These are phyloP conservation scores for Meteorus colon DNA, from an alignment of 2,888 invertebrate species.

Conservation along the genomic window DNA sequence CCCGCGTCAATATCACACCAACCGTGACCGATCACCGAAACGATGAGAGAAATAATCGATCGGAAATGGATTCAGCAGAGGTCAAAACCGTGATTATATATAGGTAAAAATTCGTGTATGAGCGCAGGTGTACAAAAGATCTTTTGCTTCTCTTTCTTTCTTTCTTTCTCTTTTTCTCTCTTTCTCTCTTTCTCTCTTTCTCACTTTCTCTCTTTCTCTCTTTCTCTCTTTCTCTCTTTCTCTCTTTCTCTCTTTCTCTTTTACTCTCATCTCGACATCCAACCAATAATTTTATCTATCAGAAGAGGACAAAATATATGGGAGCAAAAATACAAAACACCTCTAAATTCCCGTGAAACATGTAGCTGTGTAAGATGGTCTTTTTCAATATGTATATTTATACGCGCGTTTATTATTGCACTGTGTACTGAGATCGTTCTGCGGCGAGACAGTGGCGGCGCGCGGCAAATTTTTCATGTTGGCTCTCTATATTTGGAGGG, in stretches of 20 bases:
- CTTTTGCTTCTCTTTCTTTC: neutral
- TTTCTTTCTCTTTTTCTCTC: neutral
- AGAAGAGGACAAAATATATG: neutral
- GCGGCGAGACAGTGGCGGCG: constrained; percentile 13
- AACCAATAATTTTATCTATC: neutral
- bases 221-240: neutral
- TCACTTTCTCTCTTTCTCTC: neutral
- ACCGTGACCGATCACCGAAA: constrained; percentile 25
- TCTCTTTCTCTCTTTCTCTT: too few species aligned
- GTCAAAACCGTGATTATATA: constrained; percentile 10
- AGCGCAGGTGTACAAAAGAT: constrained; percentile 23
- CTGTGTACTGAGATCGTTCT: constrained; percentile 6
- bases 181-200: too few species aligned
- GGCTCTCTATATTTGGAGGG: constrained; percentile 56
- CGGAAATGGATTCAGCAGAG: constrained; percentile 27
- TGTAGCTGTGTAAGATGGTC: neutral
- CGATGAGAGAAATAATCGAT: constrained; percentile 17
- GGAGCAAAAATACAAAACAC: constrained; percentile 14
- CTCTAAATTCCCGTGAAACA: constrained; percentile 7
- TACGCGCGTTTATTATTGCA: neutral
- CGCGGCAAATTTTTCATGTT: constrained; percentile 42
- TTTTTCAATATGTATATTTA: neutral
- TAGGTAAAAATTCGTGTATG: neutral
- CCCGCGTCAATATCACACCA: neutral
- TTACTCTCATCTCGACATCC: neutral